These are phyloP conservation scores for Cardiocondyla obscurior DNA, from an alignment of 1,140 invertebrate species.

Conservation along the genomic window DNA sequence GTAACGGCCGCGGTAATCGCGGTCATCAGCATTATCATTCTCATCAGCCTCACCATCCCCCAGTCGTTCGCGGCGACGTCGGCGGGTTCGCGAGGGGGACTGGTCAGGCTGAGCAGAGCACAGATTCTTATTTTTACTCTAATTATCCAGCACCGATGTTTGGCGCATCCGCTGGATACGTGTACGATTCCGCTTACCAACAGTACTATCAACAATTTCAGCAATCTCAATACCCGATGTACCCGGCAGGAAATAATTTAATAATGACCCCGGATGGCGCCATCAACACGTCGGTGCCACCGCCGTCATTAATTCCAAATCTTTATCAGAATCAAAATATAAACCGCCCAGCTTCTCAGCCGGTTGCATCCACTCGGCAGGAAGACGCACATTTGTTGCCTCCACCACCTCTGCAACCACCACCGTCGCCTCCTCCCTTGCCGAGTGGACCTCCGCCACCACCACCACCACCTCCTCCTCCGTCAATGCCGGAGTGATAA, in stretches of 20 bases:
- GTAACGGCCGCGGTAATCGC: conserved; percentile 60
- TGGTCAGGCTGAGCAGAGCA: conserved; percentile 17
- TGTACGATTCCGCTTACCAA: conserved; percentile 77
- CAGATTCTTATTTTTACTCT: conserved; percentile 70
- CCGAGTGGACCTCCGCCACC: conserved; percentile 75
- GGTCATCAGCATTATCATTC: conserved; percentile 55
- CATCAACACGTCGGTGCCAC: conserved; percentile 80
- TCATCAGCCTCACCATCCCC: conserved; percentile 50
- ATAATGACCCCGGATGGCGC: conserved; percentile 76
- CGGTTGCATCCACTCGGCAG: conserved; percentile 20
- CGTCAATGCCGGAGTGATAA: background rate
- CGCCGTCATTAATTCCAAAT: conserved; percentile 68
- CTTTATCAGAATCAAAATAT: conserved; percentile 42
- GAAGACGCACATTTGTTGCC: conserved; percentile 63
- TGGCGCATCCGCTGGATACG: conserved; percentile 57
- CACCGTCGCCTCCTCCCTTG: conserved; percentile 80
- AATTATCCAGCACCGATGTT: conserved; percentile 73
- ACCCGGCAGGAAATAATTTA: conserved; percentile 69
- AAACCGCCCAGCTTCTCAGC: background rate
- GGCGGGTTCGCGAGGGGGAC: conserved; percentile 48
- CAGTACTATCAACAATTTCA: conserved; percentile 75
- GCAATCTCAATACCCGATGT: conserved; percentile 68
- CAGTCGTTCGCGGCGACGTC: conserved; percentile 61
- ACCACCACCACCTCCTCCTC: background rate
- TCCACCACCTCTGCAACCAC: conserved; percentile 79